Base-by-base conservation (phyloP, 2,113 vertebrate genomes). In the Chloropsis hardwickii region DNA sequence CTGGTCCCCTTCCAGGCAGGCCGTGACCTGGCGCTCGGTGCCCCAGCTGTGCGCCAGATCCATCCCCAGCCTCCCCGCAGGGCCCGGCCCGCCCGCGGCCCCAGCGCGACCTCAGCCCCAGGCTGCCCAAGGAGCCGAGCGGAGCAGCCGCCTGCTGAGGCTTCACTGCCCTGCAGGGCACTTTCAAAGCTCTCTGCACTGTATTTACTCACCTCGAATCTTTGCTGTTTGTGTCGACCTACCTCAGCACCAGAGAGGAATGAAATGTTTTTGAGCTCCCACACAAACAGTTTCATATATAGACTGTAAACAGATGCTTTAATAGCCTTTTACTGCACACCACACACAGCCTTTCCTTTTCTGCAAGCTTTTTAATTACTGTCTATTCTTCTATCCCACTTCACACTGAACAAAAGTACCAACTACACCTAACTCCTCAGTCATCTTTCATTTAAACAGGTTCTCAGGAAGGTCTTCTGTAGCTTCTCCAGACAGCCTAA, bases 1-100 rank as follows among this genome's bases (percentile, higher is more conserved):
- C 39, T 86, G 92, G 90, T 60, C 57, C 29, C 62, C 27, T 47
- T 86, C 86, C 90, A 86, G 74, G 71, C 76, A 11, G 71, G 62
- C 76, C 5, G 5, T 67, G 83, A 67, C 82, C 66, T 37, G 88
- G 89, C 82, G 10, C 70, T 66, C 4, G 0, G 22, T 62, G 78
- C 67, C 70, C 5, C 56, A 42, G 94, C 92, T 74, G 70, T 1
- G 6, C 0, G 3, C 65, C 86, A 74, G 70, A 22, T 53, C 89
- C 4, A 0, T 44, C 39, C 47, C 60, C 88, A 33, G 69, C 88
- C 33, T 39, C 37, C 44, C 50, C 33, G 20, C 74, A 6, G 23
- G 8, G 37, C 80, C 69, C 4, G 0, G 31, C 58, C 48, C 24
- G 56, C 56, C 51, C 2, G 2, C 24, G 81, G 28, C 77, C 57